Base-by-base conservation (phyloP, 1,140 invertebrate genomes). In the Brachionus rotundiformis region DNA sequence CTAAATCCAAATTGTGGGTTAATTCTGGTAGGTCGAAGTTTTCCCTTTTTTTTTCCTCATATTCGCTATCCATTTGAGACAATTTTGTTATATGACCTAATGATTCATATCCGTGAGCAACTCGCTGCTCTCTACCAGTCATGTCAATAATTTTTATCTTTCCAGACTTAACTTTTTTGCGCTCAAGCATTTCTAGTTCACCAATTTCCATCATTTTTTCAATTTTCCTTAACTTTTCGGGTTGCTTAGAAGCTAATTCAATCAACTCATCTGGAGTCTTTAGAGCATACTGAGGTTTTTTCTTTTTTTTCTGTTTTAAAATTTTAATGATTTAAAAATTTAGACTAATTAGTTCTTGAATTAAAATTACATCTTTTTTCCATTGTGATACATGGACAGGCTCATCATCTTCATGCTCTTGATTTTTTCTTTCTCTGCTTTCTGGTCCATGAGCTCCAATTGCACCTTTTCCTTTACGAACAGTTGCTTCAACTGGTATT, bases 81-180 rank as follows among this genome's bases (percentile, higher is more conserved):
- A 41, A 88, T 86, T 16, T 87, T 86, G 49, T 87, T 86, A 81
- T 88, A 85, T 39, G 88, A 86, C 90, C 87, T 89, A 92, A 92
- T 0, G 95, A 95, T 89, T 97, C 95, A 87, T 98, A 98, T 11
- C 95, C 95, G 87, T 82, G 39, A 82, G 83, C 90, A 36, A 98
- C 93, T 84, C 94, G 91, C 85, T 94, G 92, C 87, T 98, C 94
- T 0, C 93, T 94, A 2, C 96, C 96, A 41, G 96, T 98, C 94
- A 98, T 95, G 86, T 99, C 97, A 82, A 99, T 98, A 5, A 99
- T 95, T 86, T 98, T 96, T n/a, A 96, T 94, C 86, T 93, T 94
- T 19, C 85, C 83, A 25, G 84, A 59, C 29, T 84, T 73, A 25
- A 29, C 47, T 33, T 33, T n/a, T 63, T 80, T 80, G 36, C 36